Evolutionary conservation across 2,888 invertebrate species (phyloP).

Genomic region (Drosophila hawaiiensis): DNA sequence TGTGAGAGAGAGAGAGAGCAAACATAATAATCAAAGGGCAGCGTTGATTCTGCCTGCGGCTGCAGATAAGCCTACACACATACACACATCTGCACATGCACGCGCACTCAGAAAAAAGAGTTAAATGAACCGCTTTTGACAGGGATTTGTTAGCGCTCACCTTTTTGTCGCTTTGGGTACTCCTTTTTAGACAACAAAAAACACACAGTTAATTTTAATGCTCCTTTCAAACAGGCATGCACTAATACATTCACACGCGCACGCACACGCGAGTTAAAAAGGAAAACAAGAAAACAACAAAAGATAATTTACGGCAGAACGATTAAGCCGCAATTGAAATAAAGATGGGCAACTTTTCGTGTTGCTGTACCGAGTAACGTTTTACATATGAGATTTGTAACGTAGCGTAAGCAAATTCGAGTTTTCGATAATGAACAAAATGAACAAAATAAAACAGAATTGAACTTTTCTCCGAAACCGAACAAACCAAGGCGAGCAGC

Average conservation of each 20-base stretch:
- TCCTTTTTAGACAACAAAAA: conserved; percentile 24
- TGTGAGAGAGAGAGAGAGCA: background rate
- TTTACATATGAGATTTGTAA: conserved; percentile 19
- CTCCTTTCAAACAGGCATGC: conserved; percentile 38
- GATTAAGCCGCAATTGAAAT: conserved; percentile 35
- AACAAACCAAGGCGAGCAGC: conserved; percentile 55
- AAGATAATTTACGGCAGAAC: conserved; percentile 19
- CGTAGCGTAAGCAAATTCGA: conserved; percentile 27
- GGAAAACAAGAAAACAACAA: conserved; percentile 45
- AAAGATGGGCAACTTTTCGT: conserved; percentile 16
- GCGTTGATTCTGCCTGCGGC: conserved; percentile 36
- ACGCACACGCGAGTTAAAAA: conserved; percentile 41
- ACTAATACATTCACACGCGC: conserved; percentile 22
- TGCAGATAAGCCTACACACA: conserved; percentile 51
- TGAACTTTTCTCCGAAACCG: conserved; percentile 51
- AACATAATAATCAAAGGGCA: conserved; percentile 55
- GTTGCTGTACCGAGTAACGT: conserved; percentile 16
- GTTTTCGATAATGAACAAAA: conserved; percentile 52
- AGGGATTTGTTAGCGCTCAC: conserved; percentile 34
- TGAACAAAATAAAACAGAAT: conserved; percentile 61
- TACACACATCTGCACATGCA: conserved; percentile 23
- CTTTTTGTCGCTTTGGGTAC: conserved; percentile 16
- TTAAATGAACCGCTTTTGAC: conserved; percentile 42
- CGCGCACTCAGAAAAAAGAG: conserved; percentile 26
- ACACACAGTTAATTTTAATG: conserved; percentile 22